Conservation (phyloP, 2,113 vertebrate genomes). For the Rhagologus leucostigma region DNA sequence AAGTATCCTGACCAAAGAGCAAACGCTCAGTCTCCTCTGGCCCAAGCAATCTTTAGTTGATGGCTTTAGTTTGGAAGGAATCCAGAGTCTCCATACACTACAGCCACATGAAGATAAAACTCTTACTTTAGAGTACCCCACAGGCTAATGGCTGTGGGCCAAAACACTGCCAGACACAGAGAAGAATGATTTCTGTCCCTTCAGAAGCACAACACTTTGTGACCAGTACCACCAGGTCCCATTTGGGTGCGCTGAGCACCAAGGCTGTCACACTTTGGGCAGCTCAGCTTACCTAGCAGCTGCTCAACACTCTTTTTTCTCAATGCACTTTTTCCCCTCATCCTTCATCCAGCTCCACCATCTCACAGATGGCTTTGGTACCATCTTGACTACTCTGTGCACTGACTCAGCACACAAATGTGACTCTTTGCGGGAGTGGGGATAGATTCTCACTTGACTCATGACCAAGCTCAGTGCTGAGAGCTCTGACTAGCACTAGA, state of each 20-base stretch:
- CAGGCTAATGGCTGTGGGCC: neutral
- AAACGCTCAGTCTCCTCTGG: neutral
- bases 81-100: neutral
- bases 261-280: neutral
- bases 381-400: neutral
- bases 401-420: neutral
- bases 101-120: neutral
- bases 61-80: neutral
- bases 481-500: neutral
- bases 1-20: neutral
- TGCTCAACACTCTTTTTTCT: neutral
- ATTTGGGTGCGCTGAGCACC: neutral
- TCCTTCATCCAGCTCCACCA: neutral
- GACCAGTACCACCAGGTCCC: neutral
- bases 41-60: neutral
- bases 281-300: neutral
- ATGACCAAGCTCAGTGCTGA: neutral
- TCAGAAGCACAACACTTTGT: neutral
- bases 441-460: neutral
- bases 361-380: neutral
- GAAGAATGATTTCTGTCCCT: neutral
- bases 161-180: neutral
- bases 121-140: neutral
- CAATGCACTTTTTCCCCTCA: neutral
- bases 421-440: neutral